Conservation (phyloP, 2,797 vertebrate species). For the Cetoscarus ocellatus region DNA sequence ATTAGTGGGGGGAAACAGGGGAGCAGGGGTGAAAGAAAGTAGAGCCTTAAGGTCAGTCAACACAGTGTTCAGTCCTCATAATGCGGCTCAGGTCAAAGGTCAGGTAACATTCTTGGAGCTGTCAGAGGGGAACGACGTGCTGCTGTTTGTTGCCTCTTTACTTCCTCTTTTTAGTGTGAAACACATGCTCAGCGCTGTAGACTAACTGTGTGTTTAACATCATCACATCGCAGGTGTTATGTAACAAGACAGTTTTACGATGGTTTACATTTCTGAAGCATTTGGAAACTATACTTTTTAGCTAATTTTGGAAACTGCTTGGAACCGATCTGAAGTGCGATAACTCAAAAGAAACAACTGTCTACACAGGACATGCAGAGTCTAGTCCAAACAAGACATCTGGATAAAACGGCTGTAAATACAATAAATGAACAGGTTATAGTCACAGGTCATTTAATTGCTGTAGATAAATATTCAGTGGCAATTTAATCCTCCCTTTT, state of each 20-base stretch:
- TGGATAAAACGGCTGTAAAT: too few relatives aligned
- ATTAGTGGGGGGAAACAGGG: background rate
- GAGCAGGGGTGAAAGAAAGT: background rate
- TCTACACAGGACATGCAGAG: too few relatives aligned
- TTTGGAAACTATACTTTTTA: background rate
- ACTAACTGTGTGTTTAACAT: constrained; percentile 21
- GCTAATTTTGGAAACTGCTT: background rate
- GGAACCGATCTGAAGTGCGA: too few relatives aligned
- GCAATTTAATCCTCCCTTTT: too few relatives aligned
- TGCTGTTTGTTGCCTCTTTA: constrained; percentile 63
- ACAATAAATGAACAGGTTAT: too few relatives aligned
- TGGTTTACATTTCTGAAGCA: background rate
- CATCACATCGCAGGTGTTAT: constrained; percentile 32
- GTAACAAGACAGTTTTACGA: constrained; percentile 17
- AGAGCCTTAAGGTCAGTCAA: constrained; percentile 15
- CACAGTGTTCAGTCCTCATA: constrained; percentile 47
- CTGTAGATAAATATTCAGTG: too few relatives aligned
- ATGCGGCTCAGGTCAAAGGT: constrained; percentile 70
- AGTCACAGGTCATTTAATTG: too few relatives aligned
- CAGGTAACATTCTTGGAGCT: constrained; percentile 60
- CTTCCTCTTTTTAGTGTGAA: constrained; percentile 69
- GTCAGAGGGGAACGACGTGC: constrained; percentile 65
- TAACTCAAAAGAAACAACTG: background rate
- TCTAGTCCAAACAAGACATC: too few relatives aligned
- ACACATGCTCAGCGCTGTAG: constrained; percentile 60